A percentile compares a stretch with the other conserved stretches of the same genome.
phyloP scores from a whole-genome alignment of 2,888 invertebrate species.

The Gastrophysa polygoni region DNA sequence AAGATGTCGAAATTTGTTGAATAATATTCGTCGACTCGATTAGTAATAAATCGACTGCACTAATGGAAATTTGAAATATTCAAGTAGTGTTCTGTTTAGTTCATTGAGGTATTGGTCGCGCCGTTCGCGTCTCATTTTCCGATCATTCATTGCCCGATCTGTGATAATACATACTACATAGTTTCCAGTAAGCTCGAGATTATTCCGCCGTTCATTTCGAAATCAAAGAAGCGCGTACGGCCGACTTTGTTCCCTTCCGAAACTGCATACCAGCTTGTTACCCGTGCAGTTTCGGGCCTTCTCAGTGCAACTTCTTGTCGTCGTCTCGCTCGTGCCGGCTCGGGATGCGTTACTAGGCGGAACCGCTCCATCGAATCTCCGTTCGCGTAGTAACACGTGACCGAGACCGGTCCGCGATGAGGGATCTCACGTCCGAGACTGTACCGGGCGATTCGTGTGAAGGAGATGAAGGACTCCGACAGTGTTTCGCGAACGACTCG shows the following conservation, averaged over 20 bases:
- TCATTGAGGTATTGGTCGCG: too few relatives aligned
- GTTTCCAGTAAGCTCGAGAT: not conserved
- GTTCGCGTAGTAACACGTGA: conserved; percentile 17
- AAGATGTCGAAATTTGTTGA: too few relatives aligned
- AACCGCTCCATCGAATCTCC: conserved; percentile 33
- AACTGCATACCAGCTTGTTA: conserved; percentile 36
- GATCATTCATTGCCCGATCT: conserved; percentile 17
- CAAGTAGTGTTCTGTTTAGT: too few relatives aligned
- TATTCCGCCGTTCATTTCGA: not conserved
- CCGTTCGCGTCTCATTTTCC: not conserved
- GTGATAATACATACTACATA: conserved; percentile 18
- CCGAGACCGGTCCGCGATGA: not conserved
- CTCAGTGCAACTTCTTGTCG: conserved; percentile 4
- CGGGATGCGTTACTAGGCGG: conserved; percentile 14
- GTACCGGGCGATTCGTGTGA: not conserved
- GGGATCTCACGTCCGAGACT: not conserved
- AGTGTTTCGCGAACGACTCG: conserved; percentile 26
- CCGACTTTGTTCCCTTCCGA: conserved; percentile 22
- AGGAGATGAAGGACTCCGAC: conserved; percentile 35
- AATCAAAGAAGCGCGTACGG: not conserved
- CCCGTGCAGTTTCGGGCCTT: conserved; percentile 38
- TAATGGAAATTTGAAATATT: too few relatives aligned
- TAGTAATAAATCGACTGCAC: too few relatives aligned
- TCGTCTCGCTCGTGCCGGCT: not conserved
- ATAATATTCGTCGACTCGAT: too few relatives aligned